Conservation (phyloP, 2,797 vertebrate genomes). For the Spea hammondii region DNA sequence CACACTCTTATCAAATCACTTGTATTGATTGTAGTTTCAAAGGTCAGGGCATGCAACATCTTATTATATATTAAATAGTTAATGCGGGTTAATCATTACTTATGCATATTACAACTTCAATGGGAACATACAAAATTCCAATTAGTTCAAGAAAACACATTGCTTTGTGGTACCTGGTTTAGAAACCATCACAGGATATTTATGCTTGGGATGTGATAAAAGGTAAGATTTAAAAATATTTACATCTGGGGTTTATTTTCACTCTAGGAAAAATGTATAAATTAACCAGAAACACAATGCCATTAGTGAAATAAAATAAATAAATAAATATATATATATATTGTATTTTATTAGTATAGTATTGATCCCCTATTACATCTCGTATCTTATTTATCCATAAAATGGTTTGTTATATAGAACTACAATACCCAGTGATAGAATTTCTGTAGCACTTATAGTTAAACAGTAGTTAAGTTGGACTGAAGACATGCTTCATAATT, state of each 20-base stretch:
- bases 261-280: background rate
- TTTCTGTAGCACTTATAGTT: too few relatives aligned
- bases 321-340: too few relatives aligned
- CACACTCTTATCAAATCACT: conserved; percentile 39
- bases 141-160: conserved; percentile 1
- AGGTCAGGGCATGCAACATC: conserved; percentile 27
- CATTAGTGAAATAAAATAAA: too few relatives aligned
- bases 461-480: too few relatives aligned
- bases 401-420: too few relatives aligned
- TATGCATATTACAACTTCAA: background rate
- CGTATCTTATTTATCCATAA: too few relatives aligned
- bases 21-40: conserved; percentile 37
- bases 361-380: too few relatives aligned
- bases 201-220: background rate
- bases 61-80: conserved; percentile 28
- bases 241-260: background rate
- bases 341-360: too few relatives aligned
- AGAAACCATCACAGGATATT: background rate
- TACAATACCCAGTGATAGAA: too few relatives aligned
- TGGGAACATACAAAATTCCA: conserved; percentile 5
- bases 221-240: conserved; percentile 32
- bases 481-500: too few relatives aligned
- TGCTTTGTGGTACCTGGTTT: background rate
- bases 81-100: conserved; percentile 47
- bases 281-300: too few relatives aligned